Evolutionary conservation across 2,888 invertebrate genomes (phyloP).

Genomic region (Physocephala rufipes): DNA sequence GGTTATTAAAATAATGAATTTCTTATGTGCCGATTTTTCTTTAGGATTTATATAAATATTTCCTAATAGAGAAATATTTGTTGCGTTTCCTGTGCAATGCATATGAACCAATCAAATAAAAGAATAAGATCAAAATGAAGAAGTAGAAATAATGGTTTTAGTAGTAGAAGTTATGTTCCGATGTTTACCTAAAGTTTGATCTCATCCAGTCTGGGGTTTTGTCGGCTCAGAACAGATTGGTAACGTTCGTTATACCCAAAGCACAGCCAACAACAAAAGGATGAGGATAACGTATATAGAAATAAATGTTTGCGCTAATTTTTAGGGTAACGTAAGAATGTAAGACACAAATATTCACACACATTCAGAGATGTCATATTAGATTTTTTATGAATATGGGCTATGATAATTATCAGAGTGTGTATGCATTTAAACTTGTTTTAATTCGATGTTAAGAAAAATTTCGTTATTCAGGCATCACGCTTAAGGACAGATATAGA

Average conservation of each 20-base stretch:
- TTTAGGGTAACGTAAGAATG: conserved; percentile 48
- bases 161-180: background rate
- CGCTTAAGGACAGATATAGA: conserved; percentile 12
- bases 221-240: background rate
- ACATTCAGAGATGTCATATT: background rate
- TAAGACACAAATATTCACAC: background rate
- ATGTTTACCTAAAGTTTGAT: background rate
- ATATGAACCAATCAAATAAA: no score
- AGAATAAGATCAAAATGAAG: no score
- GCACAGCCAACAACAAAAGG: background rate
- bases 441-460: no score
- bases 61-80: conserved; percentile 30
- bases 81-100: conserved; percentile 32
- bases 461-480: no score
- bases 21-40: no score
- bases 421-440: no score
- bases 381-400: background rate
- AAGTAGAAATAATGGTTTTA: background rate
- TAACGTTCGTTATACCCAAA: conserved; percentile 14
- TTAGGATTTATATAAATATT: no score
- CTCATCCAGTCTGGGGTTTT: no score
- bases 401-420: background rate
- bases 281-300: no score
- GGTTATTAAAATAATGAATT: no score
- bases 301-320: conserved; percentile 46